Evolutionary conservation across 1,140 invertebrate genomes (phyloP), one percentile per base, ranked within the genome.

Genomic region (Solenopsis invicta): DNA sequence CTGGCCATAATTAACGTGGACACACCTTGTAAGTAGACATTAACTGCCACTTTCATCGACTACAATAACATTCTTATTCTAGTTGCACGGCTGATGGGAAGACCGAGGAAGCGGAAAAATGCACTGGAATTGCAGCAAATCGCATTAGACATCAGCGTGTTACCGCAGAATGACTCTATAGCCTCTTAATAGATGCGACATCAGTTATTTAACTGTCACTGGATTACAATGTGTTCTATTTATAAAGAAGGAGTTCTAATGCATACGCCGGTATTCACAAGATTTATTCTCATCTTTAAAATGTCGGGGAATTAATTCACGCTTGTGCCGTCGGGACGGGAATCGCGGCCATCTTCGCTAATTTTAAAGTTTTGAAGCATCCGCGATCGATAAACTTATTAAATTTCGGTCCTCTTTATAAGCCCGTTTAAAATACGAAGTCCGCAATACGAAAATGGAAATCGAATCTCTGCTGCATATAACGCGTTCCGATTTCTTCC

Each of bases 171-270:
- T 81, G 64, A 81, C 48, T 71, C 50, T 21, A 81, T 56, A 54
- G 18, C 21, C 48, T 54, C 34, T 71, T 81, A 81, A 56, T 71
- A 81, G 64, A 81, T 12, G n/a, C 48, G 45, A 67, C 77, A 69
- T 80, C 64, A n/a, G 16, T 54, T 24, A 52, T 81, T 69, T 54
- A 52, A 78, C 29, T 67, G 76, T 80, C 66, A 54, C 24, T 9
- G 10, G 77, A 59, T 50, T 80, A 29, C 62, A 45, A 10, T 21
- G 62, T 29, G 16, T 80, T 67, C 61, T 52, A 41, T 69, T 80
- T 80, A 18, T 48, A 45, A 76, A 6, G 16, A 41, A 75, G 10
- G 16, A 62, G 45, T 78, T 24, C n/a, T 21, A 64, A 54, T 13
- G n/a, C 18, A 4, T 4, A 13, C 24, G 54, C 3, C 13, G 12